These are phyloP conservation scores for Nasonovia ribisnigri DNA, from an alignment of 2,888 invertebrate genomes.

Conservation along the genomic window DNA sequence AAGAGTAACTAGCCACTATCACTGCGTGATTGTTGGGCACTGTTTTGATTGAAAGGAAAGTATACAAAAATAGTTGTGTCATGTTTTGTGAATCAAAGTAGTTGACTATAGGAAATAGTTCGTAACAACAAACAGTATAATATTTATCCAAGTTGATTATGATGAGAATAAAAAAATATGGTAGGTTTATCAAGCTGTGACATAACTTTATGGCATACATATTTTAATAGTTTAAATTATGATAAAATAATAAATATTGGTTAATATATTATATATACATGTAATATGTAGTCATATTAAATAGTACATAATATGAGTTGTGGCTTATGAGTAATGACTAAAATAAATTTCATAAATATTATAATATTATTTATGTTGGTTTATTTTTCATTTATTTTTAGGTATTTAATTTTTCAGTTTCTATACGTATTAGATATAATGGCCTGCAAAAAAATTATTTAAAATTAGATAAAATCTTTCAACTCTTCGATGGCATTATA, in stretches of 20 bases:
- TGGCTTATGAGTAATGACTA: neutral
- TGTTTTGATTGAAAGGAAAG: constrained; percentile 56
- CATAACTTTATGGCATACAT: constrained; percentile 11
- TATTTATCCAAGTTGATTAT: constrained; percentile 33
- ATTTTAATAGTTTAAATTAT: neutral
- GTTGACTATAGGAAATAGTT: constrained; percentile 44
- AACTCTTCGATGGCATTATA: neutral
- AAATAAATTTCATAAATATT: neutral
- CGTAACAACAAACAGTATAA: constrained; percentile 18
- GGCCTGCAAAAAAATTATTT: neutral
- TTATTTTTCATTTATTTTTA: neutral
- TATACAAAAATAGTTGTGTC: constrained; percentile 52
- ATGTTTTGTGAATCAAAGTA: constrained; percentile 53
- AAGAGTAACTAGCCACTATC: neutral
- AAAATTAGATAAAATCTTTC: neutral
- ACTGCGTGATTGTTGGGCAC: neutral
- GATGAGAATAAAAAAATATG: constrained; percentile 37
- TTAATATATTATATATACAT: neutral
- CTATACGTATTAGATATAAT: neutral
- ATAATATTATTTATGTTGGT: neutral
- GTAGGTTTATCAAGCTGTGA: constrained; percentile 3
- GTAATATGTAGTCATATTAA: neutral
- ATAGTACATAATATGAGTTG: neutral
- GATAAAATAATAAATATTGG: neutral
- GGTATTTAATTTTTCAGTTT: neutral